A percentile compares a stretch with the other conserved stretches of the same genome.
Evolutionary conservation across 1,140 invertebrate species (phyloP).

Genomic region (Drepana arcuata): DNA sequence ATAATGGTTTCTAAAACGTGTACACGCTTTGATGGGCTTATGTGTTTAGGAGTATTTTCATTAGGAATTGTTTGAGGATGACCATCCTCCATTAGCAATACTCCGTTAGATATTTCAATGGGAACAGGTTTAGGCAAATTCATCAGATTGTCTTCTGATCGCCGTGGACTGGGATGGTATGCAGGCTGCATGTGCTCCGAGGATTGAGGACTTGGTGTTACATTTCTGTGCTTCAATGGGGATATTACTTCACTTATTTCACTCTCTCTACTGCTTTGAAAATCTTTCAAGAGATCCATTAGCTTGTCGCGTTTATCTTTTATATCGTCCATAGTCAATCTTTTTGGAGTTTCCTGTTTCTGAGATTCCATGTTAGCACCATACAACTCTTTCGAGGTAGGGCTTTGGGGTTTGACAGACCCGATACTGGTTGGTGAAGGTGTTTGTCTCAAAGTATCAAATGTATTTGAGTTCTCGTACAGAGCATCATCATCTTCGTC

Average conservation of each 20-base stretch:
- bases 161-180: neutral
- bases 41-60: constrained; percentile 15
- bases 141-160: neutral
- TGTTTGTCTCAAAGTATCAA: constrained; percentile 21
- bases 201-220: neutral
- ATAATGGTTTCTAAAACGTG: constrained; percentile 35
- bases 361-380: constrained; percentile 15
- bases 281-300: constrained; percentile 36
- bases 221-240: constrained; percentile 7
- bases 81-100: constrained; percentile 15
- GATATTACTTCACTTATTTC: constrained; percentile 8
- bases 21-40: constrained; percentile 42
- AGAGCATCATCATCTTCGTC: constrained; percentile 67
- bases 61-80: too few relatives aligned
- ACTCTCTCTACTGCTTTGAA: constrained; percentile 27
- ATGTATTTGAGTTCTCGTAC: constrained; percentile 56
- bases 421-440: constrained; percentile 21
- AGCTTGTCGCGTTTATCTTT: too few relatives aligned
- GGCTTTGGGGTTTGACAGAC: constrained; percentile 26
- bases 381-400: constrained; percentile 34
- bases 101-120: constrained; percentile 22
- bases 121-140: constrained; percentile 16
- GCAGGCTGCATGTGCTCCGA: neutral
- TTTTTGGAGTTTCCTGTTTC: constrained; percentile 10
- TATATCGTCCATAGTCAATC: too few relatives aligned